These are phyloP conservation scores for Cydia fagiglandana DNA, from an alignment of 1,140 invertebrate species.

Conservation along the genomic window DNA sequence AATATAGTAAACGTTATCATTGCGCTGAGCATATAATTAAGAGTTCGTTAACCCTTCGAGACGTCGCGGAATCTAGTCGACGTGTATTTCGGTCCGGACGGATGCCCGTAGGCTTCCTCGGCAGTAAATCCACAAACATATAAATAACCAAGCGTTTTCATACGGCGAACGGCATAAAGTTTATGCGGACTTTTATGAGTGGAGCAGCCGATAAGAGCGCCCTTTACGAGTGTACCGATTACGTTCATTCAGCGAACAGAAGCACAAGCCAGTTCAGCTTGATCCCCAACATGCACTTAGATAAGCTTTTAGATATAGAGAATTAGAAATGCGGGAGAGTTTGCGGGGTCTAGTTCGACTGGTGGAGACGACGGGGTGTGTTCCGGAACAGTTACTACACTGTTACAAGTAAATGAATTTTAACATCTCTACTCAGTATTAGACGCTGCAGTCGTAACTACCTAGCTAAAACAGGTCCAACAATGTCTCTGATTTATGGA, in stretches of 20 bases:
- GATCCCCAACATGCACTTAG: conserved; percentile 39
- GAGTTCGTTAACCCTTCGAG: conserved; percentile 67
- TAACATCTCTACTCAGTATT: conserved; percentile 30
- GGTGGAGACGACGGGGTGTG: not conserved
- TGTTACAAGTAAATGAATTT: conserved; percentile 23
- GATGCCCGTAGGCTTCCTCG: conserved; percentile 68
- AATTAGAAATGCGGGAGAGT: not conserved
- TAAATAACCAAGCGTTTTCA: conserved; percentile 64
- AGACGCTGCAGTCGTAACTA: conserved; percentile 12
- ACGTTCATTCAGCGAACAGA: conserved; percentile 51
- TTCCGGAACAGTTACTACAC: conserved; percentile 21
- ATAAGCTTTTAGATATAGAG: conserved; percentile 1
- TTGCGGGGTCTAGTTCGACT: not conserved
- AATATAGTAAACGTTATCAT: conserved; percentile 29
- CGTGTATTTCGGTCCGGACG: conserved; percentile 69
- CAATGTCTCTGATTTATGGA: conserved; percentile 24
- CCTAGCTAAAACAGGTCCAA: conserved; percentile 1
- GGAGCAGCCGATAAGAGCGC: conserved; percentile 53
- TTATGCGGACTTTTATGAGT: conserved; percentile 65
- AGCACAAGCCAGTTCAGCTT: conserved; percentile 26
- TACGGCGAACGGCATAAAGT: conserved; percentile 52
- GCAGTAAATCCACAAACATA: conserved; percentile 68
- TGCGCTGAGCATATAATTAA: conserved; percentile 37
- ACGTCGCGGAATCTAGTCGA: conserved; percentile 72
- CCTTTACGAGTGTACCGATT: conserved; percentile 52